A percentile compares a stretch with the other conserved stretches of the same genome.
phyloP scores from a whole-genome alignment of 2,888 invertebrate genomes.

The Rhagium mordax region DNA sequence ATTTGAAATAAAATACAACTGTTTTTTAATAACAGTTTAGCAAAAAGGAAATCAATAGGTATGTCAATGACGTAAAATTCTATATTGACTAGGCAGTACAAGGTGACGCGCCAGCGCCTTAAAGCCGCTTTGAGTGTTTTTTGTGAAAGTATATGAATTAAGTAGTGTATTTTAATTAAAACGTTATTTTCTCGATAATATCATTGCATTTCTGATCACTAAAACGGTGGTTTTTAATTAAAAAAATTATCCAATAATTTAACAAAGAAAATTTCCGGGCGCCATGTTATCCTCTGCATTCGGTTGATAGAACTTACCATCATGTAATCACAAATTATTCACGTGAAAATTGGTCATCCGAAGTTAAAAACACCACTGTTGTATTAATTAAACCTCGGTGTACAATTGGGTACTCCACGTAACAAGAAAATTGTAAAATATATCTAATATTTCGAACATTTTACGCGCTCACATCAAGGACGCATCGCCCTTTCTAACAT shows the following conservation, averaged over 20 bases:
- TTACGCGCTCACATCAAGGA: constrained; percentile 69
- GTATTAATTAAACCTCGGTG: constrained; percentile 68
- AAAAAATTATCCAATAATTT: constrained; percentile 35
- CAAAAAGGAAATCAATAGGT: constrained; percentile 56
- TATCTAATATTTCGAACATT: constrained; percentile 72
- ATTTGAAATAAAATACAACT: constrained; percentile 21
- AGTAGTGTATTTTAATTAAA: constrained; percentile 1
- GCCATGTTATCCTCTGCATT: constrained; percentile 71
- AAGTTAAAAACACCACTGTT: constrained; percentile 69
- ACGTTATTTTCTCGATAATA: not conserved
- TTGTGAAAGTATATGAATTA: constrained; percentile 28
- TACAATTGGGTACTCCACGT: constrained; percentile 74
- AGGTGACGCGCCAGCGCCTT: constrained; percentile 35
- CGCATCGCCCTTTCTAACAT: constrained; percentile 71
- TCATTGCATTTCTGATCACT: not conserved
- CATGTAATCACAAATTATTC: constrained; percentile 79
- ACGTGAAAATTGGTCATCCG: constrained; percentile 74
- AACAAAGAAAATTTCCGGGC: constrained; percentile 62
- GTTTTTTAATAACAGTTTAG: constrained; percentile 37
- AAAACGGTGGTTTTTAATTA: constrained; percentile 4
- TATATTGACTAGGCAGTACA: constrained; percentile 49
- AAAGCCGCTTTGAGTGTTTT: constrained; percentile 23
- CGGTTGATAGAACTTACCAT: constrained; percentile 75
- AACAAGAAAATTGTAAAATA: constrained; percentile 71
- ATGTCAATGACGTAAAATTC: constrained; percentile 58